Evolutionary conservation across 2,113 vertebrate species (phyloP), one percentile per base, ranked within the genome.

Genomic region (Atherinomorus stipes): DNA sequence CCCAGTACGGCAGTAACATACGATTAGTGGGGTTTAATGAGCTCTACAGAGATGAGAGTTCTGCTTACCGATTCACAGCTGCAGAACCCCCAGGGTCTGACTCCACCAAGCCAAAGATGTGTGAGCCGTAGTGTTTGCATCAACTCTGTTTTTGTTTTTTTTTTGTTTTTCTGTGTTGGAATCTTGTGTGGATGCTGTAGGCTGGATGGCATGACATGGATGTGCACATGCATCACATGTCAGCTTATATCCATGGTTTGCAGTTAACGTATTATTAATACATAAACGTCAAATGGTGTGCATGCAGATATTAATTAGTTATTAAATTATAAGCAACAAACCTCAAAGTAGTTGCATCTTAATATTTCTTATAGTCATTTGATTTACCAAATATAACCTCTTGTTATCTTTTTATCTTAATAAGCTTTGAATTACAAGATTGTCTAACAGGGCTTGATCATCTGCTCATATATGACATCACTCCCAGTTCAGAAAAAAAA

Each of bases 21-120:
- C 71, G 86, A 89, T 90, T 88, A 91, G 84, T 80, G 67, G 68
- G 49, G 61, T 85, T 86, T 92, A 92, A 91, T 90, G 89, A 92
- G 88, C 85, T 87, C 85, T 90, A 84, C 84, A 71, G 85, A 92
- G 85, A 90, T 76, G 81, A 78, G 79, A 38, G 70, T 76, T 80
- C 52, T 70, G 77, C 66, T 79, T 26, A 58, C 51, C 34, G 70
- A 74, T 76, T 71, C 77, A 76, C 78, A 78, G 78, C 47, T 53
- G 58, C 73, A 74, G 64, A 81, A 76, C 71, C 89, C 85, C 66
- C 28, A 23, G 71, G 89, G 81, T 82, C 77, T 70, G 7, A 52
- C 77, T 77, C 23, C 51, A 51, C 64, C 4, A 7, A 76, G 21
- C 49, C 1, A 78, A 21, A 38, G 56, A 80, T 60, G 68, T 58